Evolutionary conservation across 2,888 invertebrate genomes (phyloP), one percentile per base, ranked within the genome.

Genomic region (Nineta flava): DNA sequence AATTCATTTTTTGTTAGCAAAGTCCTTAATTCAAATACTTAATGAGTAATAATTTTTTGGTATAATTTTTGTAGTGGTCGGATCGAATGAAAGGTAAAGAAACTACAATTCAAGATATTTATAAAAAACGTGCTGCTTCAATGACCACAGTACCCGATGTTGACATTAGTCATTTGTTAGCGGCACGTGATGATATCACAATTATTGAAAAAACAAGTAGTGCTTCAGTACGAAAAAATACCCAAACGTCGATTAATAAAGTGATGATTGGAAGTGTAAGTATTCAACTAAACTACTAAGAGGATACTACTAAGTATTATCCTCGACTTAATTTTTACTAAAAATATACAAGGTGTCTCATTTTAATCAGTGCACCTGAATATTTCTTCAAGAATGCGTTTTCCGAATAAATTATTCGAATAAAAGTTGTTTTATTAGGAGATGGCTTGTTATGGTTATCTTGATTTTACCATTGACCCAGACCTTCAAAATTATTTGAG

Each of bases 171-270:
- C 84, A 92, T 59, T 71, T 96, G 55, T 65, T 96, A 26, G 84
- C 93, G 0, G 88, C 94, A 0, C 75, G 95, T 55, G 78, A 83
- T 16, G 84, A 91, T 59, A 65, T 95, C 47, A 78, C 90, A 1
- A 76, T 81, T n/a, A 79, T 94, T 12, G 92, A 95, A 66, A 96
- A 95, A 66, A 95, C 93, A 0, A 92, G 92, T 54, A 88, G 77
- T 59, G 87, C 90, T 0, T 74, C 74, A 51, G 91, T 93, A 0
- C 74, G 94, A 51, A 84, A 84, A 65, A 86, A 87, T 60, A 94
- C 94, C 0, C 78, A 79, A 59, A 83, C 85, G 49, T 75, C 83
- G 49, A 76, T 96, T 31, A 93, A 93, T 60, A 86, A 83, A 71
- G 84, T 94, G 52, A 78, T 92, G 32, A 95, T 95, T 63, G 93